A percentile compares a stretch with the other conserved stretches of the same genome.
phyloP scores from a whole-genome alignment of 2,888 invertebrate genomes.

The Caenorhabditis uteleia region DNA sequence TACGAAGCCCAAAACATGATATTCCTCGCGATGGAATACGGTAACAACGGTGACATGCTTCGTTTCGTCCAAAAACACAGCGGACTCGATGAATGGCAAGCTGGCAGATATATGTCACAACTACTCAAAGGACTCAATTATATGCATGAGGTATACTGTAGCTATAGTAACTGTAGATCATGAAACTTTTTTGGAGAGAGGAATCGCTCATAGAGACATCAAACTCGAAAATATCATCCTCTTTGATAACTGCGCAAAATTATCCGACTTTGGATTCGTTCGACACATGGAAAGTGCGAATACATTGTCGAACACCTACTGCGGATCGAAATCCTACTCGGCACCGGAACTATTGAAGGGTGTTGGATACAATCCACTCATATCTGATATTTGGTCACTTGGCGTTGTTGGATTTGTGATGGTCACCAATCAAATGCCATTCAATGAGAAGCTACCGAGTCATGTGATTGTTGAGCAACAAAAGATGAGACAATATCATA shows the following conservation, averaged over 20 bases:
- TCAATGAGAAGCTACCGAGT: conserved; percentile 71
- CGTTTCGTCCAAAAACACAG: conserved; percentile 71
- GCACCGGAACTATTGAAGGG: conserved; percentile 71
- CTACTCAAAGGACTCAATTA: conserved; percentile 70
- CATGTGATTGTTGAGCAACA: conserved; percentile 55
- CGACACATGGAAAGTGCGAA: conserved; percentile 34
- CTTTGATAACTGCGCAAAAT: conserved; percentile 70
- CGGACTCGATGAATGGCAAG: conserved; percentile 69
- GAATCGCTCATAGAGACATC: conserved; percentile 72
- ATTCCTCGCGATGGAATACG: conserved; percentile 72
- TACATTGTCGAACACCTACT: conserved; percentile 70
- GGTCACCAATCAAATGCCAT: conserved; percentile 72
- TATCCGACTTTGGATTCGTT: conserved; percentile 73
- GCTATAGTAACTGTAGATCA: not conserved
- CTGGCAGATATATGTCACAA: conserved; percentile 70
- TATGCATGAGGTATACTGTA: conserved; percentile 70
- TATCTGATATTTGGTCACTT: conserved; percentile 72
- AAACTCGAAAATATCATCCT: conserved; percentile 73
- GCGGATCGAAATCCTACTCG: conserved; percentile 73
- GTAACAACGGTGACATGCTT: conserved; percentile 71
- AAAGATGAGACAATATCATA: conserved; percentile 11
- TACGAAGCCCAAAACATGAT: conserved; percentile 46
- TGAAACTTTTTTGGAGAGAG: conserved; percentile 43
- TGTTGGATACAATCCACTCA: conserved; percentile 71
- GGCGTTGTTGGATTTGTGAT: conserved; percentile 73